Percentiles rank a stretch among this genome's conserved stretches.
phyloP scores from a whole-genome alignment of 2,113 vertebrate species.

The Hassar affinis region DNA sequence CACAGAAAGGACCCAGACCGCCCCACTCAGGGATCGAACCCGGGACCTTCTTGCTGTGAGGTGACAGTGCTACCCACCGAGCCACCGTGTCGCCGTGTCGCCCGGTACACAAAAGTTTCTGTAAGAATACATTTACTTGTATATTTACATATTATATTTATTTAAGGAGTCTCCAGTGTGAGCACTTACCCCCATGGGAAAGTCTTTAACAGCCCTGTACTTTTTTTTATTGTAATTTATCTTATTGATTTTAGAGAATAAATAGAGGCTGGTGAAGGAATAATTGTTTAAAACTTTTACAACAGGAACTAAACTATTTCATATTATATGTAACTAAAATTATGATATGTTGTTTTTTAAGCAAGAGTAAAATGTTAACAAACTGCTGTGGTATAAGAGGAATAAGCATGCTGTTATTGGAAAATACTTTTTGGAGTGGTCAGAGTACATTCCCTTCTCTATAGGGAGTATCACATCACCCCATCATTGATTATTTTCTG shows the following conservation, averaged over 20 bases:
- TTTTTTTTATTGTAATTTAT: background rate
- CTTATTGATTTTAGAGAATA: background rate
- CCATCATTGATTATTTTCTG: background rate
- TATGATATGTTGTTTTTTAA: too few relatives aligned
- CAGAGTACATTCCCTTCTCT: background rate
- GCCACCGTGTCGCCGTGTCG: too few relatives aligned
- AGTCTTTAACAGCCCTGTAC: background rate
- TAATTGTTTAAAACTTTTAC: background rate
- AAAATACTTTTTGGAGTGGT: background rate
- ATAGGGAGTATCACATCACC: background rate
- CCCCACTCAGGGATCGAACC: too few relatives aligned
- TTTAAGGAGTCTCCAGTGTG: background rate
- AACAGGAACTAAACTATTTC: background rate
- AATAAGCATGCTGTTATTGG: background rate
- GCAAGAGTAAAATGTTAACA: too few relatives aligned
- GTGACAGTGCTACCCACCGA: too few relatives aligned
- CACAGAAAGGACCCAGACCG: too few relatives aligned
- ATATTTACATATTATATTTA: too few relatives aligned
- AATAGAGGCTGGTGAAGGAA: background rate
- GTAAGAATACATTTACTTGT: background rate
- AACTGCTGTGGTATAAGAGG: too few relatives aligned
- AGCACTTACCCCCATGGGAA: background rate
- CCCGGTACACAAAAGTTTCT: too few relatives aligned
- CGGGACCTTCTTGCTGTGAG: too few relatives aligned
- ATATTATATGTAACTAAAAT: too few relatives aligned